These are phyloP conservation scores for Arenaria interpres DNA, from an alignment of 2,113 vertebrate species.

Conservation along the genomic window DNA sequence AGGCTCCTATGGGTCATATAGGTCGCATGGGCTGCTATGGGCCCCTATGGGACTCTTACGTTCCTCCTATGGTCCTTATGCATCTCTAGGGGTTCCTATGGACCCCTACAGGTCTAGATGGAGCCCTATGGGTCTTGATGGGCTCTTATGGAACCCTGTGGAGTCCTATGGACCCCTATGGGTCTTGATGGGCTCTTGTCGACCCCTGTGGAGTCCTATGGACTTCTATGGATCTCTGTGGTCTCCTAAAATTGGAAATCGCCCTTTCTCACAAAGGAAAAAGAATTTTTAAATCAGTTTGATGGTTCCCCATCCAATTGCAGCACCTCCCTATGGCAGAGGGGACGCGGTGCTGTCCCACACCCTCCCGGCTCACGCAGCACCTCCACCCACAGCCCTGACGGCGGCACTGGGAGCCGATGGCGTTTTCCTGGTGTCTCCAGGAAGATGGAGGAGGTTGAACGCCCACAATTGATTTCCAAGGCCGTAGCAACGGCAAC, in stretches of 20 bases:
- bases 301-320: neutral
- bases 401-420: fast-evolving
- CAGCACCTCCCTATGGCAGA: neutral
- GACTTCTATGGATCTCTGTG: neutral
- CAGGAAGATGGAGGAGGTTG: fast-evolving
- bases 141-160: neutral
- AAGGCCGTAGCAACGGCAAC: fast-evolving
- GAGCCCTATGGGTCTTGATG: no score
- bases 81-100: neutral
- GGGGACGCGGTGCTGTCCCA: neutral
- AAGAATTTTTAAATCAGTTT: fast-evolving
- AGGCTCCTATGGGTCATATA: no score
- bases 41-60: no score
- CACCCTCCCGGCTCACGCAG: fast-evolving
- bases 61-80: neutral
- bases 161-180: no score
- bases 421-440: fast-evolving
- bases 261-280: neutral
- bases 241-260: neutral
- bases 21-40: neutral
- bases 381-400: fast-evolving
- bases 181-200: neutral
- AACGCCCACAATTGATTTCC: fast-evolving
- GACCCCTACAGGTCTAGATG: no score
- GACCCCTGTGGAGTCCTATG: no score